Base-by-base conservation (phyloP, 2,888 invertebrate genomes). In the Sarcophaga variegata region DNA sequence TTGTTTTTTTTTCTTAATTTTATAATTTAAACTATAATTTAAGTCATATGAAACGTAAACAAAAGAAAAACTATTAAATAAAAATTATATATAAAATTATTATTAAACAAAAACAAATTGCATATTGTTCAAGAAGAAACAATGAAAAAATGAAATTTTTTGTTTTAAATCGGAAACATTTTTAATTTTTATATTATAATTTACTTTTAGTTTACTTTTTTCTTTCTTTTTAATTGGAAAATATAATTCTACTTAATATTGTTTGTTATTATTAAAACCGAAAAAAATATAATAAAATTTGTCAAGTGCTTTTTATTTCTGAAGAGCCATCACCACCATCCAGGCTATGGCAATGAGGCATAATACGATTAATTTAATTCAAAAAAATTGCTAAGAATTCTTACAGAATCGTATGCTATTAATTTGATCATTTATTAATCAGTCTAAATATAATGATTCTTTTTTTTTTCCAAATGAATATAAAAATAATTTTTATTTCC, bases 81-180 rank as follows among this genome's bases (percentile, higher is more conserved):
- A 14, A 71, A 80, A 37, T 72, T 59, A 22, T 62, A 45, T 60
- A 75, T 47, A 80, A n/a, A 67, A 80, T 76, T 27, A 49, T 54
- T 71, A 80, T 64, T 74, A 70, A 54, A 71, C 70, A 59, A 82
- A 83, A 66, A 78, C 47, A 79, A 74, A 47, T 70, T 63, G 59
- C 59, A 70, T 79, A 81, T 79, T 81, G 81, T 84, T 84, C 70
- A 84, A 86, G 83, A 76, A 37, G 5, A 77, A 71, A 77, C 60
- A 47, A 71, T 45, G 5, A 74, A 86, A 17, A 54, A 54, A 54
- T 14, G 4, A 17, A 54, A 14, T 14, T 14, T 14, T 14, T 54
- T 78, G 69, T 63, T 47, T 25, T 37, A 83, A 69, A 70, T 59
- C 47, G 37, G 47, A 85, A 69, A 64, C 64, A 60, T 60, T n/a